Evolutionary conservation across 2,797 vertebrate species (phyloP), one percentile per base, ranked within the genome.

Genomic region (Pseudochromis fuscus): DNA sequence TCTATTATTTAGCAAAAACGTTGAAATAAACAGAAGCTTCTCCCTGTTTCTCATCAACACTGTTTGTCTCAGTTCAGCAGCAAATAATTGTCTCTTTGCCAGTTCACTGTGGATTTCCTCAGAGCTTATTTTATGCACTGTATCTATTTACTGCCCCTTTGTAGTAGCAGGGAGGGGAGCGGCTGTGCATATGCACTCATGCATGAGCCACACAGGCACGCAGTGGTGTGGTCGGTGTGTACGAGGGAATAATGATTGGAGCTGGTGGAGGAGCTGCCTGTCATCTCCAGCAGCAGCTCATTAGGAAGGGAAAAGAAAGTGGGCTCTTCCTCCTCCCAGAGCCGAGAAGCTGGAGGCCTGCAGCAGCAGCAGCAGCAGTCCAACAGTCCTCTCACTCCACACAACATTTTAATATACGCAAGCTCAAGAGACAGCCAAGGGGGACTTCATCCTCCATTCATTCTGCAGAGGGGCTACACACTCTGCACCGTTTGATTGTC

Each of bases 221-320:
- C 38, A 35, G 44, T 44, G 46, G 44, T 44, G 46, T 28, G 59
- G 37, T 67, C 2, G 4, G 44, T 37, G 33, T 62, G 77, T 66
- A 46, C 35, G 53, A 63, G 70, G 72, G 58, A 72, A 83, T 84
- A 79, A 75, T 82, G 69, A 79, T 37, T 72, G 67, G 53, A 65
- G 70, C 62, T 40, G 62, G 61, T 66, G 48, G 52, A 71, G 75
- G 63, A 78, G 69, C 67, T 60, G 79, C 38, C 58, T 82, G 79
- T 87, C 81, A 69, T 86, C 68, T 79, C 33, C 62, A 74, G 73
- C 45, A 62, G 67, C 61, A 75, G 82, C 83, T 90, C 85, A 85
- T 85, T 86, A 85, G 50, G 21, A 69, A 27, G 44, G 37, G 16
- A 75, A 67, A 75, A 56, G 44, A 77, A 67, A 72, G 52, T 12